Base-by-base conservation (phyloP, 2,113 vertebrate genomes). In the Isurus oxyrinchus region DNA sequence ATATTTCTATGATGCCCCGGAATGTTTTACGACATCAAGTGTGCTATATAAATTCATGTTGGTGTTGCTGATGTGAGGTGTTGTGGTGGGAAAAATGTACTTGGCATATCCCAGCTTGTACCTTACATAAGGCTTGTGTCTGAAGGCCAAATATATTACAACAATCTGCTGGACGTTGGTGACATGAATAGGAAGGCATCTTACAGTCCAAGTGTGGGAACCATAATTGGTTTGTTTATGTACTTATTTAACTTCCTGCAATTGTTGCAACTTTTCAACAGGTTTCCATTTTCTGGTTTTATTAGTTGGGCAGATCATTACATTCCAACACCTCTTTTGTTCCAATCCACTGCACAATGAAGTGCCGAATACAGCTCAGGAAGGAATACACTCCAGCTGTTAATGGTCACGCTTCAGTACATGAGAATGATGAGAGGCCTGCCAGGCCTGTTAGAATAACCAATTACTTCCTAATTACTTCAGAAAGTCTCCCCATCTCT, bases 401-500 rank as follows among this genome's bases (percentile, higher is more conserved):
- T 91, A 16, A 59, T 91, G 88, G 88, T 91, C 88, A 35, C 88
- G 55, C 25, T 61, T 59, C 53, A 91, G 88, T 59, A 59, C 88
- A 61, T 31, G 88, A 91, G 88, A 91, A 91, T 61, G 88, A 59
- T 16, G 31, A 91, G 81, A 35, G 88, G 55, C 88, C 55, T 4
- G 88, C 31, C 55, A 91, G 88, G 88, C 61, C 53, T 59, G 81
- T 59, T 91, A 16, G 55, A 91, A 59, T 59, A 91, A 91, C 55
- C 88, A 91, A 91, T 91, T 91, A 91, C 55, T 91, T 59, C 88
- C 88, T 91, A 91, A 91, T 91, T 91, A 91, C 88, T 91, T 91
- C 88, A 27, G 88, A 57, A 91, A 61, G 55, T 91, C 16, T 91
- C 49, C 23, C 31, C 88, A 91, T 59, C 55, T 59, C 55, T 59